Evolutionary conservation across 2,113 vertebrate species (phyloP), one percentile per base, ranked within the genome.

Genomic region (Orcinus orca): DNA sequence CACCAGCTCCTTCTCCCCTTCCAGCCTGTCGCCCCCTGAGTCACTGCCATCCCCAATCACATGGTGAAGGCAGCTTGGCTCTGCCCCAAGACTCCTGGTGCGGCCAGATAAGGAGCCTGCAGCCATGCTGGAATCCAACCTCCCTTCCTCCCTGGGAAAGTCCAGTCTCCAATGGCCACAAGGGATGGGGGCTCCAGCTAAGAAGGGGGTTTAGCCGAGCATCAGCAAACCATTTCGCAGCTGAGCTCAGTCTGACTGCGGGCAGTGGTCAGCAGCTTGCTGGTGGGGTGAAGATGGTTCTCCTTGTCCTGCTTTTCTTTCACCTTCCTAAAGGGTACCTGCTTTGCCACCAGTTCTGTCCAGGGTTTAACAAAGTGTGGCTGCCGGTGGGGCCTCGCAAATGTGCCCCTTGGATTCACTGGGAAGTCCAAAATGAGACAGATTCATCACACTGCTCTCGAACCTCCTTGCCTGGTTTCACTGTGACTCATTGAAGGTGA

Each of bases 401-500:
- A 25, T 47, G 5, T 47, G 71, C 23, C 74, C 65, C 58, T 88
- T 41, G 31, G 21, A 26, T 60, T 88, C 26, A 9, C 13, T 1
- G 15, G 60, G 31, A 76, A 87, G 65, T 58, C 87, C 53, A 8
- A 88, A 58, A 38, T 33, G 41, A 79, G 68, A 7, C 62, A 9
- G 31, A 58, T 41, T 50, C 55, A 88, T 97, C 38, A 25, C 41
- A 17, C 63, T 74, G 23, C 25, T 92, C 76, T 96, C 67, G 65
- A 3, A 67, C 21, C 33, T 73, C 47, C 41, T 84, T 44, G 50
- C 70, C 71, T 79, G 62, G 10, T 20, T 73, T 85, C 73, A 82
- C 33, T 89, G 60, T 76, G 88, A 95, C 18, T 97, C 81, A 67
- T 31, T 76, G 70, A 73, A 95, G 84, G 88, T 58, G 41, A 97